phyloP scores from a whole-genome alignment of 1,140 invertebrate genomes.

The Drosophila seguyi region DNA sequence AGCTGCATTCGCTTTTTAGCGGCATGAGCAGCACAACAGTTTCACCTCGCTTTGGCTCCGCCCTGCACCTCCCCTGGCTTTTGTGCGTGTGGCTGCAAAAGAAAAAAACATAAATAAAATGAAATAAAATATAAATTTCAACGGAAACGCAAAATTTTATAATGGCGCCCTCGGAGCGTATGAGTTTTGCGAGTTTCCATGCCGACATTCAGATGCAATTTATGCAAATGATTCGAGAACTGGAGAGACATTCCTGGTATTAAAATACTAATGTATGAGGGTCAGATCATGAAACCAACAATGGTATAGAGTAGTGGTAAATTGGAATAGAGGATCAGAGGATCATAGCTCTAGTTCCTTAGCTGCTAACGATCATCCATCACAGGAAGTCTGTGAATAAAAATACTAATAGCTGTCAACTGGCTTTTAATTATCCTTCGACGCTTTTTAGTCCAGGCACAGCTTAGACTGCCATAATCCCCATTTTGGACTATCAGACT shows the following conservation, averaged over 20 bases:
- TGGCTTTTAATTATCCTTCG: constrained; percentile 8
- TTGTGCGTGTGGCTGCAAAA: constrained; percentile 26
- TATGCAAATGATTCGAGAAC: constrained; percentile 37
- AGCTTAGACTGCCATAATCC: constrained; percentile 39
- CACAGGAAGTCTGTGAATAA: background rate
- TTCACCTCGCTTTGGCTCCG: constrained; percentile 23
- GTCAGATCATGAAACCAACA: background rate
- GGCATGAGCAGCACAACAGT: constrained; percentile 46
- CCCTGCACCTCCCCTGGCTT: background rate
- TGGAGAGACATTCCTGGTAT: background rate
- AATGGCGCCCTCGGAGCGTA: constrained; percentile 50
- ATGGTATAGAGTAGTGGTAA: background rate
- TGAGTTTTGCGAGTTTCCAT: constrained; percentile 48
- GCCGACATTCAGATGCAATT: constrained; percentile 18
- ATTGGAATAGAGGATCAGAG: background rate
- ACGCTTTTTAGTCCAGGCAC: constrained; percentile 12
- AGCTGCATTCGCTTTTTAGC: constrained; percentile 52
- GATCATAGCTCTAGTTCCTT: background rate
- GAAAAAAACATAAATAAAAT: background rate
- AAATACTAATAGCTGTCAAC: background rate
- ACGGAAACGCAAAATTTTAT: constrained; percentile 66
- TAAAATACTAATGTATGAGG: background rate
- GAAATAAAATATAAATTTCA: constrained; percentile 45
- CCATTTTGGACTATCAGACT: constrained; percentile 40
- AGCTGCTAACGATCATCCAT: background rate